phyloP scores from a whole-genome alignment of 2,888 invertebrate genomes.

The Acanthosepion pharaonis region DNA sequence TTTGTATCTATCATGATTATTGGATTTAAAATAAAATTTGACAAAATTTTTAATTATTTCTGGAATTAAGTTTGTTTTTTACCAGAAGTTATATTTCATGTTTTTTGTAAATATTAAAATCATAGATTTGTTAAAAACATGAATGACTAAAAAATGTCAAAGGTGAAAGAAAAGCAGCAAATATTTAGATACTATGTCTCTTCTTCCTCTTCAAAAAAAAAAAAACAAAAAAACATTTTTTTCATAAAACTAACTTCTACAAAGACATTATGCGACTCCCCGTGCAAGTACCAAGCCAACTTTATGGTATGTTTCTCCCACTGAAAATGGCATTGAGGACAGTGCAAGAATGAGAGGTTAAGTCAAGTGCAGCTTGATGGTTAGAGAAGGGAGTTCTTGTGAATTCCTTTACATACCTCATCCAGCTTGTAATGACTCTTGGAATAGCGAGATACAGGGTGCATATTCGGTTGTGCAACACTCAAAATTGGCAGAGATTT shows the following conservation, averaged over 20 bases:
- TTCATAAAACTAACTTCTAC: background rate
- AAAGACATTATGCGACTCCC: background rate
- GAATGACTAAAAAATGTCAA: too few relatives aligned
- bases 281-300: background rate
- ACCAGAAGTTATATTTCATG: too few relatives aligned
- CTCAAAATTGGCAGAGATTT: background rate
- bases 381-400: background rate
- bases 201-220: too few relatives aligned
- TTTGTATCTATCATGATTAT: too few relatives aligned
- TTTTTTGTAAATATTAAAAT: too few relatives aligned
- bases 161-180: too few relatives aligned
- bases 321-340: background rate
- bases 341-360: background rate
- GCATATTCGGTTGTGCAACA: background rate
- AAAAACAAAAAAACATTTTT: too few relatives aligned
- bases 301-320: background rate
- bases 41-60: too few relatives aligned
- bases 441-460: background rate
- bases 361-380: background rate
- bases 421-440: background rate
- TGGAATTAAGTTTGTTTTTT: too few relatives aligned
- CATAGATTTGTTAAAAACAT: too few relatives aligned
- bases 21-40: too few relatives aligned
- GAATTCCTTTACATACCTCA: slow-evolving; percentile 34
- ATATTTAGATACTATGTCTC: too few relatives aligned